Conservation (phyloP, 2,888 invertebrate genomes). For the Polymixis lichenea region DNA sequence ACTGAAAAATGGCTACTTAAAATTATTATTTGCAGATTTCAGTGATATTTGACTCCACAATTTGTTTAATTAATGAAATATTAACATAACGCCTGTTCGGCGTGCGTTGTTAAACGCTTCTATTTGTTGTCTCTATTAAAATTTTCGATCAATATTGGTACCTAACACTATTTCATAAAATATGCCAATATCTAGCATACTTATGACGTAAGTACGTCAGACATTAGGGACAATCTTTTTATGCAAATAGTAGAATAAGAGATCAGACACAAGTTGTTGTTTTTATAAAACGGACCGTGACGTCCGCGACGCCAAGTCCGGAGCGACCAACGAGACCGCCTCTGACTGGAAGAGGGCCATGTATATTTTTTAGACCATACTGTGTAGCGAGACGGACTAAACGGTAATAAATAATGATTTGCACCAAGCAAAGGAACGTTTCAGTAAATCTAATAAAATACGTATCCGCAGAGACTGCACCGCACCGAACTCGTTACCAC, state of each 20-base stretch:
- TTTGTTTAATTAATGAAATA: slow-evolving; percentile 35
- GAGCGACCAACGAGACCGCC: background rate
- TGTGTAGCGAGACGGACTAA: slow-evolving; percentile 51
- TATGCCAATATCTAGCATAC: background rate
- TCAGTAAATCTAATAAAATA: slow-evolving; percentile 79
- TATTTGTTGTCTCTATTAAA: slow-evolving; percentile 7
- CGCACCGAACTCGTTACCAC: slow-evolving; percentile 75
- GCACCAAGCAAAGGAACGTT: slow-evolving; percentile 74
- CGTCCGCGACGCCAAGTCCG: slow-evolving; percentile 19
- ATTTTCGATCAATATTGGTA: background rate
- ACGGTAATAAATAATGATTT: slow-evolving; percentile 78
- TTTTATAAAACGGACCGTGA: slow-evolving; percentile 38
- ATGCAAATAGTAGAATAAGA: slow-evolving; percentile 25
- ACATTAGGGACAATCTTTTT: background rate
- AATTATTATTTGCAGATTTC: slow-evolving; percentile 39
- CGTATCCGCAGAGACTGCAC: slow-evolving; percentile 78
- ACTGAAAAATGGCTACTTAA: slow-evolving; percentile 28
- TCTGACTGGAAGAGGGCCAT: slow-evolving; percentile 23
- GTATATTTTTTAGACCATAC: slow-evolving; percentile 47
- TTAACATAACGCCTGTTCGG: slow-evolving; percentile 4
- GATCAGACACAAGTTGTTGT: slow-evolving; percentile 21
- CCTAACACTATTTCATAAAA: background rate
- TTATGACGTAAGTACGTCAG: background rate
- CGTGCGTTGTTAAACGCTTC: background rate
- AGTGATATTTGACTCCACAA: slow-evolving; percentile 36